Base-by-base conservation (phyloP, 2,888 invertebrate genomes). In the Cerastis rubricosa region DNA sequence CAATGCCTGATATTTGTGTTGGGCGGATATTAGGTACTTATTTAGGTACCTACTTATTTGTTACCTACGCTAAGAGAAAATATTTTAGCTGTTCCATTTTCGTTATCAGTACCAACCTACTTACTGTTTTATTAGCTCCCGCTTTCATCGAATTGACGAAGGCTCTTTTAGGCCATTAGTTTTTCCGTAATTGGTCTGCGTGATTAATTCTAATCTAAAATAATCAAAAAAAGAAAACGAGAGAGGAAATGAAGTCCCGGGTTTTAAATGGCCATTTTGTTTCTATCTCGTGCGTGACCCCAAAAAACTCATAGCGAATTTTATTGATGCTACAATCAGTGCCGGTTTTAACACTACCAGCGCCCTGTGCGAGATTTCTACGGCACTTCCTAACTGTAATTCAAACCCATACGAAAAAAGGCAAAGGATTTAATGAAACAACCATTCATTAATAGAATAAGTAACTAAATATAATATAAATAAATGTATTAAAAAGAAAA, bases 1-100 rank as follows among this genome's bases (percentile, higher is more conserved):
- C 70, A 81, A 81, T 69, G 57, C 19, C 69, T 80, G 72, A 59
- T 78, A 73, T 87, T 76, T 71, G 66, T 74, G 73, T 74, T 75
- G 65, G 74, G 67, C 59, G 71, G 80, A 83, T 83, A 78, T 78
- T 73, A 70, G 71, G 12, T 76, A 59, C 35, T 54, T 76, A 59
- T 25, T 54, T 71, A 51, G 49, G 47, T 63, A 40, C 59, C 29
- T 47, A 43, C 61, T 49, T 57, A 75, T 80, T 83, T 78, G 65
- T 83, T 83, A 54, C 59, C 78, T 47, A 68, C 59, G 69, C 25
- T 45, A 49, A 65, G 25, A 59, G 25, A 65, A 80, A 71, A 69
- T 77, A 75, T 72, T 67, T 63, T 49, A 68, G 65, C 63, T 61
- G 8, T 70, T 77, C 51, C 47, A 35, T 64, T 64, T 57, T 45